A percentile compares a stretch with the other conserved stretches of the same genome.
Evolutionary conservation across 2,888 invertebrate genomes (phyloP).

Genomic region (Thecocarcelia acutangulata): DNA sequence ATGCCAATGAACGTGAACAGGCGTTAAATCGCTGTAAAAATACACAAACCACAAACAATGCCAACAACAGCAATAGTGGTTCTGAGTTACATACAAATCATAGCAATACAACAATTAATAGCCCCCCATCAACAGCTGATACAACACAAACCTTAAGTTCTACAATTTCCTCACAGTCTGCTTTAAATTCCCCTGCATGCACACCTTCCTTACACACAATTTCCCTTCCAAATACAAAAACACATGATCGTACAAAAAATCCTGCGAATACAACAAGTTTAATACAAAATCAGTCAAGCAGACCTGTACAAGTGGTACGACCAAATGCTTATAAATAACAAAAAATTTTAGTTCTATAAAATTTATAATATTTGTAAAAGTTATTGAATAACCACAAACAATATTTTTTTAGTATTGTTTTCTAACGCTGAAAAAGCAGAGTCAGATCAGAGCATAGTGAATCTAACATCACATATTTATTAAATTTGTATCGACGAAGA

Average conservation of each 20-base stretch:
- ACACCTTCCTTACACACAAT: slow-evolving; percentile 6
- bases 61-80: slow-evolving; percentile 46
- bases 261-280: slow-evolving; percentile 70
- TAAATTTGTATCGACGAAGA: neutral
- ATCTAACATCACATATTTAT: slow-evolving; percentile 20
- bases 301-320: slow-evolving; percentile 56
- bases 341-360: slow-evolving; percentile 36
- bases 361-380: neutral
- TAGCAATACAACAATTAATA: slow-evolving; percentile 48
- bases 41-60: slow-evolving; percentile 55
- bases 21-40: slow-evolving; percentile 82
- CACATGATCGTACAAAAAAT: slow-evolving; percentile 70
- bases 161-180: slow-evolving; percentile 28
- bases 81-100: slow-evolving; percentile 25
- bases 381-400: neutral
- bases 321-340: slow-evolving; percentile 65
- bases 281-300: slow-evolving; percentile 38
- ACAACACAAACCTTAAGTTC: slow-evolving; percentile 60
- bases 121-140: slow-evolving; percentile 30
- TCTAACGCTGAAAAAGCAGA: slow-evolving; percentile 36
- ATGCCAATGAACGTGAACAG: slow-evolving; percentile 89
- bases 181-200: slow-evolving; percentile 56
- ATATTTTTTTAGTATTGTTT: slow-evolving; percentile 14
- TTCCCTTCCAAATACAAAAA: slow-evolving; percentile 2
- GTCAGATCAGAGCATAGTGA: slow-evolving; percentile 14